These are phyloP conservation scores for Lochmaea crataegi DNA, from an alignment of 2,888 invertebrate genomes.

Conservation along the genomic window DNA sequence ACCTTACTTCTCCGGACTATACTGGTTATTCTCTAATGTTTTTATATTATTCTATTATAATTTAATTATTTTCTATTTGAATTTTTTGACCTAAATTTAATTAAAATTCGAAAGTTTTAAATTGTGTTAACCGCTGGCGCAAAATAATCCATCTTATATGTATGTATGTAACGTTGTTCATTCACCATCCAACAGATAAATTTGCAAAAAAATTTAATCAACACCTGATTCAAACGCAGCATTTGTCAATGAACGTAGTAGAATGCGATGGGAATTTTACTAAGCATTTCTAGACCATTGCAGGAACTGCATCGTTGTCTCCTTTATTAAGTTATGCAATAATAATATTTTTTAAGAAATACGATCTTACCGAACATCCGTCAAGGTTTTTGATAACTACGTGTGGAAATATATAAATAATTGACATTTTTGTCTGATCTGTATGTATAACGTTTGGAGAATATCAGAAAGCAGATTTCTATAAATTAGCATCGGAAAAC, in stretches of 20 bases:
- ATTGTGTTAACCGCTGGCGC: slow-evolving; percentile 20
- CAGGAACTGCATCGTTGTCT: slow-evolving; percentile 28
- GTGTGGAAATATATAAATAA: neutral
- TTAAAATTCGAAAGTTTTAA: too few species aligned
- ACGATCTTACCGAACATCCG: slow-evolving; percentile 37
- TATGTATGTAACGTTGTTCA: slow-evolving; percentile 35
- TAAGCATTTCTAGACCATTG: slow-evolving; percentile 46
- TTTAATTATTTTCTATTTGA: too few species aligned
- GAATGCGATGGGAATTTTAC: slow-evolving; percentile 52
- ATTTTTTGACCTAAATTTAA: too few species aligned
- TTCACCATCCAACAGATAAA: slow-evolving; percentile 46
- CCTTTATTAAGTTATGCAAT: slow-evolving; percentile 38
- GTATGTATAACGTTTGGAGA: too few species aligned
- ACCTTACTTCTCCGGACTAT: too few species aligned
- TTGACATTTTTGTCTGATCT: neutral
- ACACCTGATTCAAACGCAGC: slow-evolving; percentile 48
- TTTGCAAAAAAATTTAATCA: slow-evolving; percentile 49
- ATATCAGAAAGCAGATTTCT: too few species aligned
- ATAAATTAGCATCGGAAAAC: too few species aligned
- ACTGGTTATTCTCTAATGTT: too few species aligned
- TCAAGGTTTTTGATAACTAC: slow-evolving; percentile 29
- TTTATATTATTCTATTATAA: too few species aligned
- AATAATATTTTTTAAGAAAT: slow-evolving; percentile 51
- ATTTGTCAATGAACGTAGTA: slow-evolving; percentile 52
- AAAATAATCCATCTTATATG: slow-evolving; percentile 9